A percentile compares a stretch with the other conserved stretches of the same genome.
These are phyloP conservation scores for Eremobia ochroleuca DNA, from an alignment of 2,888 invertebrate genomes.

Conservation along the genomic window DNA sequence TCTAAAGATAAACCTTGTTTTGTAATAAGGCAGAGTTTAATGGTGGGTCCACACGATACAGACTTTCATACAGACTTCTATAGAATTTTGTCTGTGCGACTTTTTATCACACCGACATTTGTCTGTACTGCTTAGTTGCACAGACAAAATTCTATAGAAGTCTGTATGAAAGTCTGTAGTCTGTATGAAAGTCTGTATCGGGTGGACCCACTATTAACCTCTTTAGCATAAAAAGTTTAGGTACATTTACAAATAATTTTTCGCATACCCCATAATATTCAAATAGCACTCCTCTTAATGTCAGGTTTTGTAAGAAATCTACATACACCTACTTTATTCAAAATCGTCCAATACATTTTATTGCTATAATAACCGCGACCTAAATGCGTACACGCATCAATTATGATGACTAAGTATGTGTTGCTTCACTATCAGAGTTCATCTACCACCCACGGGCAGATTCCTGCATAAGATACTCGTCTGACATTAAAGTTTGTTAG, in stretches of 20 bases:
- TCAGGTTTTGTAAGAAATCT: not conserved
- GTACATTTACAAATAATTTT: not conserved
- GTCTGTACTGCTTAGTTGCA: no score
- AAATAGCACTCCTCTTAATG: not conserved
- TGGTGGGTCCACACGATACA: no score
- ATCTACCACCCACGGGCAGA: slow-evolving; percentile 55
- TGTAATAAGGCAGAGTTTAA: no score
- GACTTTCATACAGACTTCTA: no score
- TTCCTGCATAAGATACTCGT: slow-evolving; percentile 44
- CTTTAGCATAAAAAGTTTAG: not conserved
- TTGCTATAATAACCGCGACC: slow-evolving; percentile 38
- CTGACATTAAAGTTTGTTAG: slow-evolving; percentile 31
- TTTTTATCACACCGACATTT: no score
- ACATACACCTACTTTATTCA: slow-evolving; percentile 24
- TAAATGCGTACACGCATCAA: slow-evolving; percentile 34
- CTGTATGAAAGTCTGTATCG: no score
- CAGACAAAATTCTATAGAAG: no score
- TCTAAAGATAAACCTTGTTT: no score
- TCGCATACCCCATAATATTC: not conserved
- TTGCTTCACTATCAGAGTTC: slow-evolving; percentile 43
- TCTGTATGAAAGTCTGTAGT: no score
- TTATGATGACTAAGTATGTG: slow-evolving; percentile 50
- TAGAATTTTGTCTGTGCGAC: no score
- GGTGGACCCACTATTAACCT: no score
- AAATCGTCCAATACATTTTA: slow-evolving; percentile 8